phyloP scores from a whole-genome alignment of 2,888 invertebrate species.

The Branchellion lobata region DNA sequence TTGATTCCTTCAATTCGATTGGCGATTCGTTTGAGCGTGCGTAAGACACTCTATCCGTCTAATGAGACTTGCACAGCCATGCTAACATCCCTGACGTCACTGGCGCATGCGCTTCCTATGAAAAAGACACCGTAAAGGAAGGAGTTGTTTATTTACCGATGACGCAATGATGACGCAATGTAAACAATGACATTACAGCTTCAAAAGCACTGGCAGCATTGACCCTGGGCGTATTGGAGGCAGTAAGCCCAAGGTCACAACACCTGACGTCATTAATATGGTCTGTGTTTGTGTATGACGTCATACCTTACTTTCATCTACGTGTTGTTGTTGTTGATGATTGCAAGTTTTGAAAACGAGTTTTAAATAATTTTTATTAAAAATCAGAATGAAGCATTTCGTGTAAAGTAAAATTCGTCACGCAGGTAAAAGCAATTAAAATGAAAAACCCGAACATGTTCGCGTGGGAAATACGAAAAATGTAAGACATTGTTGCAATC shows the following conservation, averaged over 20 bases:
- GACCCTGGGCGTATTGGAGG: constrained; percentile 62
- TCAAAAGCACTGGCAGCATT: constrained; percentile 60
- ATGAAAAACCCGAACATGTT: constrained; percentile 61
- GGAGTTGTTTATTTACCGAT: constrained; percentile 60
- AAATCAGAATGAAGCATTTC: background rate
- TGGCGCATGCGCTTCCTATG: no score
- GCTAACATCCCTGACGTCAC: no score
- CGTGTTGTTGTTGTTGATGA: no score
- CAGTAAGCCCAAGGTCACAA: constrained; percentile 62
- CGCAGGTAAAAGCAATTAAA: constrained; percentile 59
- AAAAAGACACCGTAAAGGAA: no score
- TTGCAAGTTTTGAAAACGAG: no score
- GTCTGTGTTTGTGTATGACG: constrained; percentile 49
- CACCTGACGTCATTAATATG: constrained; percentile 59
- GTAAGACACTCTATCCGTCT: no score
- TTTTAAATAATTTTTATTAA: background rate
- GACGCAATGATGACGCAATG: background rate
- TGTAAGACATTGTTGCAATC: no score
- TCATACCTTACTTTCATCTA: no score
- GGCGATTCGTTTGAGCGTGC: no score
- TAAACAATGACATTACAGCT: constrained; percentile 53
- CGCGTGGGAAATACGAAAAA: constrained; percentile 62
- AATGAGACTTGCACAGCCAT: no score
- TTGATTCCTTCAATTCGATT: no score
- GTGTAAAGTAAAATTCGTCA: constrained; percentile 54